phyloP scores from a whole-genome alignment of 2,888 invertebrate species.

The Caenorhabditis sp. region DNA sequence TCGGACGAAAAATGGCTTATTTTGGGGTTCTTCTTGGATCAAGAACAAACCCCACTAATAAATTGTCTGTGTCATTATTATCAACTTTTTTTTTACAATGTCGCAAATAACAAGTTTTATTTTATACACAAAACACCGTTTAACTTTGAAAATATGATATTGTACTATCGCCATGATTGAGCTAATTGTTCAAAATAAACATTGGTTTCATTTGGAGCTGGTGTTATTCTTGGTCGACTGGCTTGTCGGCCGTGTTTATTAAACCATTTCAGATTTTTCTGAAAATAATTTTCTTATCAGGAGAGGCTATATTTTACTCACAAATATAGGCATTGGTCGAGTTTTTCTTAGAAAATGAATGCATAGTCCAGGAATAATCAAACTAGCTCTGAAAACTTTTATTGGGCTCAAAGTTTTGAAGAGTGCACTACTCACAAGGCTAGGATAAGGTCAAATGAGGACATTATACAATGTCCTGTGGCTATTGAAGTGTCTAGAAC shows the following conservation, averaged over 20 bases:
- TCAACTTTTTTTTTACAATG: too few species aligned
- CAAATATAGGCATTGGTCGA: background rate
- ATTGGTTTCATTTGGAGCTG: background rate
- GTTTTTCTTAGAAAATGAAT: background rate
- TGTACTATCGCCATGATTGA: constrained; percentile 1
- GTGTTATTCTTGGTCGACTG: background rate
- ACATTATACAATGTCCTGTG: background rate
- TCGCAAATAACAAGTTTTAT: too few species aligned
- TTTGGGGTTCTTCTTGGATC: too few species aligned
- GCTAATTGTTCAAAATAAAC: constrained; percentile 1
- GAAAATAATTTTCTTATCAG: background rate
- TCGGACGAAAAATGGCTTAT: too few species aligned
- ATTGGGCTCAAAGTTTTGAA: too few species aligned
- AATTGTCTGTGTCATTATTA: too few species aligned
- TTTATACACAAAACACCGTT: too few species aligned
- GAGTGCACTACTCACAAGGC: background rate
- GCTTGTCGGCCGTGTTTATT: background rate
- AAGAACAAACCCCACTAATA: too few species aligned
- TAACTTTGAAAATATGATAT: too few species aligned
- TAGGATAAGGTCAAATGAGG: background rate
- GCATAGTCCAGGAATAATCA: background rate
- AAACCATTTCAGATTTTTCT: background rate
- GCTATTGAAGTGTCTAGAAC: background rate
- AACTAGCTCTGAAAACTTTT: constrained; percentile 3
- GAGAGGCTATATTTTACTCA: too few species aligned